Conservation (phyloP, 2,888 invertebrate species). For the Lobophora halterata region DNA sequence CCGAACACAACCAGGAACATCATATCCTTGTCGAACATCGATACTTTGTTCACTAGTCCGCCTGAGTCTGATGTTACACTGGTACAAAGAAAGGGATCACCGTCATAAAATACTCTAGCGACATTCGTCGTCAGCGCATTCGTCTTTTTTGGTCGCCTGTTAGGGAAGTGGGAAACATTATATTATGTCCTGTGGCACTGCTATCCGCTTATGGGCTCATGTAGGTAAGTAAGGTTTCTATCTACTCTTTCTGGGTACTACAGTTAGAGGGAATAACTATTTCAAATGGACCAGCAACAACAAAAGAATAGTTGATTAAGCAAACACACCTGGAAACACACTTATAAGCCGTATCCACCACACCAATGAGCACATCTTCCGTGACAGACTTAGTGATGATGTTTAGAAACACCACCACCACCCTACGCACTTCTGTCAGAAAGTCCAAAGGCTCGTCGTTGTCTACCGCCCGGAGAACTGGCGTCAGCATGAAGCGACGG, state of each 20-base stretch:
- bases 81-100: conserved; percentile 17
- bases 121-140: too few relatives aligned
- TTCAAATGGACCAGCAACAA: too few relatives aligned
- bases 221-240: too few relatives aligned
- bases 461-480: conserved; percentile 82
- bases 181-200: too few relatives aligned
- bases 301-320: too few relatives aligned
- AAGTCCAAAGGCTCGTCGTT: conserved; percentile 85
- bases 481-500: conserved; percentile 79
- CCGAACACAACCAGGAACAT: conserved; percentile 88
- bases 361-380: conserved; percentile 61
- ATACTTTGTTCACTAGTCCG: conserved; percentile 84
- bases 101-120: neutral
- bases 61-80: conserved; percentile 74
- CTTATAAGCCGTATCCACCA: conserved; percentile 77
- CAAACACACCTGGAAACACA: conserved; percentile 45
- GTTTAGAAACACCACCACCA: conserved; percentile 85
- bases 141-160: too few relatives aligned
- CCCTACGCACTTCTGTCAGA: conserved; percentile 86
- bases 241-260: too few relatives aligned
- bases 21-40: conserved; percentile 86
- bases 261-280: too few relatives aligned
- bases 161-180: too few relatives aligned
- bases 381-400: conserved; percentile 68
- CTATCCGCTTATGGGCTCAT: too few relatives aligned